These are phyloP conservation scores for Tipula helvola DNA, from an alignment of 2,888 invertebrate species.

Conservation along the genomic window DNA sequence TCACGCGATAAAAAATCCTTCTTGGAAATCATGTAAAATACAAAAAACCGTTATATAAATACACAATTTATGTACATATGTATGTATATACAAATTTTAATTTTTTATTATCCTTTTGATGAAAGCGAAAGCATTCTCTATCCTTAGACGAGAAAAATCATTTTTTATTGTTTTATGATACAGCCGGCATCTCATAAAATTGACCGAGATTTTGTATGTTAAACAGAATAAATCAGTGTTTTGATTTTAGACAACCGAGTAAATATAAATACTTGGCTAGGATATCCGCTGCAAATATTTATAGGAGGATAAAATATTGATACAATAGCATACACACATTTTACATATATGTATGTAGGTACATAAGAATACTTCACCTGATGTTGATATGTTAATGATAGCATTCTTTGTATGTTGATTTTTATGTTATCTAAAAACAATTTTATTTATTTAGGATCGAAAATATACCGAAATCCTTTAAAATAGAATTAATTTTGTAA, in stretches of 20 bases:
- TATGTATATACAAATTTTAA: background rate
- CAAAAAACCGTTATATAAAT: background rate
- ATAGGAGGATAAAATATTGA: background rate
- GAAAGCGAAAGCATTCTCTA: background rate
- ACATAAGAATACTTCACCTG: background rate
- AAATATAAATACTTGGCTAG: background rate
- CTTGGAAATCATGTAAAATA: background rate
- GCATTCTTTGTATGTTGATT: background rate
- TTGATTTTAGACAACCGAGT: background rate
- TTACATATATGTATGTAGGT: background rate
- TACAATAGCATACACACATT: background rate
- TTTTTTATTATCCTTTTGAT: background rate
- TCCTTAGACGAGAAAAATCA: background rate
- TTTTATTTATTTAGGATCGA: background rate
- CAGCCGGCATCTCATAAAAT: background rate
- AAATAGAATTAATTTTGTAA: background rate
- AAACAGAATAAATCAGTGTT: background rate
- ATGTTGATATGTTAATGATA: background rate
- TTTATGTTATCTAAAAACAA: background rate
- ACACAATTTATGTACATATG: background rate
- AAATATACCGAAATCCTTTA: background rate
- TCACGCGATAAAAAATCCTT: background rate
- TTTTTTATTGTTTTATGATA: background rate
- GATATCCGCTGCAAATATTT: background rate
- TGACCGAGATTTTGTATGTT: background rate